phyloP scores from a whole-genome alignment of 2,797 vertebrate genomes.

The Cryptoprocta ferox region DNA sequence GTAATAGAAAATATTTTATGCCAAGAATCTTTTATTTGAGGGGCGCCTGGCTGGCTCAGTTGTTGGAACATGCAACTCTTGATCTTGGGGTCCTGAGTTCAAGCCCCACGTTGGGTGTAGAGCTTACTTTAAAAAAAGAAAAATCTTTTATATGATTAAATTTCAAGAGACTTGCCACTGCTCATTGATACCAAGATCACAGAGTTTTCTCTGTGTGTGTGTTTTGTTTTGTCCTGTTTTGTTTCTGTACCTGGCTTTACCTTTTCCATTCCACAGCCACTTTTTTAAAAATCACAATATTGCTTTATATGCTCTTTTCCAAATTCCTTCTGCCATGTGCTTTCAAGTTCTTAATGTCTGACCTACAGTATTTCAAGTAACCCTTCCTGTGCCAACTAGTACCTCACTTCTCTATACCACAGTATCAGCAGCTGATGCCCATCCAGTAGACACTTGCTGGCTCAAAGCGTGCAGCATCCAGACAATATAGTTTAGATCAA shows the following conservation, averaged over 20 bases:
- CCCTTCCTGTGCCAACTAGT: not conserved
- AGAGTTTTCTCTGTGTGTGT: no score
- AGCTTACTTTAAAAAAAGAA: no score
- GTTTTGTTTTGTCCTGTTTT: not conserved
- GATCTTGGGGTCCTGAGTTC: no score
- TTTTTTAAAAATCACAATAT: not conserved
- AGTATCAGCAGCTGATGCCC: not conserved
- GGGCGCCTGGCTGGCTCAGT: no score
- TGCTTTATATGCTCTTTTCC: constrained; percentile 8
- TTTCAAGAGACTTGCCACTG: not conserved
- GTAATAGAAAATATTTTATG: constrained; percentile 23
- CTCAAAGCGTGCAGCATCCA: not conserved
- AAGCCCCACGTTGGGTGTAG: no score
- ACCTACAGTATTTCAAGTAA: not conserved
- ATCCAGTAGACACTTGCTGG: not conserved
- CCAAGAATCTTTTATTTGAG: not conserved
- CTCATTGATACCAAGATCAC: not conserved
- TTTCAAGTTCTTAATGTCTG: not conserved
- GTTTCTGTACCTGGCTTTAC: not conserved
- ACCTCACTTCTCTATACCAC: not conserved
- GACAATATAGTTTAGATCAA: not conserved
- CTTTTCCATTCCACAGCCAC: not conserved
- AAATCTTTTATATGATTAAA: not conserved
- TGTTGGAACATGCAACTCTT: no score
- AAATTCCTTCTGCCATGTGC: not conserved